A percentile compares a stretch with the other conserved stretches of the same genome.
phyloP scores from a whole-genome alignment of 2,888 invertebrate species.

The Lasioglossum leucozonium region DNA sequence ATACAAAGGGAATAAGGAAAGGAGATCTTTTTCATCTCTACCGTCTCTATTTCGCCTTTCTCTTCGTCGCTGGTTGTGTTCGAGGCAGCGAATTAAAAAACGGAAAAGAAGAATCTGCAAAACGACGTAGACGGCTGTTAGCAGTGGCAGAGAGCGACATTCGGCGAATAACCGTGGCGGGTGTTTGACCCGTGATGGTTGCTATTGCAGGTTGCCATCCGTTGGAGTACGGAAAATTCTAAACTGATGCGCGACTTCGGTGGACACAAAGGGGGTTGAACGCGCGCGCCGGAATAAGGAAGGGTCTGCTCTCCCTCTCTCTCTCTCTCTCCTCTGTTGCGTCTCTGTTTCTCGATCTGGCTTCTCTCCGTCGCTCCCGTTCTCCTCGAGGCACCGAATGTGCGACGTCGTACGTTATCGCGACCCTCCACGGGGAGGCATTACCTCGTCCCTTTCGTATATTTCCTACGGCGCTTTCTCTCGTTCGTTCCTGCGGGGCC shows the following conservation, averaged over 20 bases:
- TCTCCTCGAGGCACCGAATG: slow-evolving; percentile 60
- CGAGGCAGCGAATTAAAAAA: no score
- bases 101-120: neutral
- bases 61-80: neutral
- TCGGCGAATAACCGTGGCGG: no score
- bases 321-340: neutral
- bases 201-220: neutral
- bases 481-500: slow-evolving; percentile 53
- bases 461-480: slow-evolving; percentile 64
- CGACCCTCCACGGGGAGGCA: slow-evolving; percentile 63
- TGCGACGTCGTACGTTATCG: slow-evolving; percentile 72
- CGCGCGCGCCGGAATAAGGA: slow-evolving; percentile 47
- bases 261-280: slow-evolving; percentile 52
- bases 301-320: no score
- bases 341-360: neutral
- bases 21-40: slow-evolving; percentile 25
- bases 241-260: slow-evolving; percentile 27
- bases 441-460: slow-evolving; percentile 67
- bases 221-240: slow-evolving; percentile 31
- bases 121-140: neutral
- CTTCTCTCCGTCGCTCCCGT: neutral
- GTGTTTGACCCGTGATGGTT: neutral
- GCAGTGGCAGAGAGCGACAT: neutral
- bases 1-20: slow-evolving; percentile 57
- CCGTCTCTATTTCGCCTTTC: neutral